A percentile compares a stretch with the other conserved stretches of the same genome.
Conservation (phyloP, 2,797 vertebrate genomes). For the Manis javanica region DNA sequence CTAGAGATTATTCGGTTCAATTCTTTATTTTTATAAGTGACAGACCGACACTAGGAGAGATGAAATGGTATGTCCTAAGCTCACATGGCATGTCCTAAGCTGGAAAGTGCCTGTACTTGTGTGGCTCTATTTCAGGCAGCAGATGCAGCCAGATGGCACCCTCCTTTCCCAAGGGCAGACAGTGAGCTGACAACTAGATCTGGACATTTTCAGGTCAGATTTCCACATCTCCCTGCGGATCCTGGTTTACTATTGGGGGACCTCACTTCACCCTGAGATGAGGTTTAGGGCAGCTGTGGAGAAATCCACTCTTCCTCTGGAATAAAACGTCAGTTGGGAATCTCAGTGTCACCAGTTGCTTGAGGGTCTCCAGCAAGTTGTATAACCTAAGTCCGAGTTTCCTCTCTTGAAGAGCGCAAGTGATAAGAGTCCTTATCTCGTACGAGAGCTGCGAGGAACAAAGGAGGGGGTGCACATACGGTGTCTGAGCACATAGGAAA, state of each 20-base stretch:
- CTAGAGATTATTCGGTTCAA: not conserved
- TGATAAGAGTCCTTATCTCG: not conserved
- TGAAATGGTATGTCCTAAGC: not conserved
- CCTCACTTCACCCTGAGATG: not conserved
- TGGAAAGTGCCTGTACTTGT: not conserved
- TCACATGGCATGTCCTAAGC: not conserved
- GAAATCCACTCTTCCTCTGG: not conserved
- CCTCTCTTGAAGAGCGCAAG: not conserved
- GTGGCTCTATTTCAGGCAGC: not conserved
- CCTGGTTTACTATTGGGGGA: not conserved
- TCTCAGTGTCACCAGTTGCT: not conserved
- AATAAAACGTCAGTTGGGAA: not conserved
- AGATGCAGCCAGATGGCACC: no score
- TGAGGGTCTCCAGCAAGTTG: not conserved
- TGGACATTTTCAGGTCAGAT: not conserved
- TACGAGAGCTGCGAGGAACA: not conserved
- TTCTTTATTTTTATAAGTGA: not conserved
- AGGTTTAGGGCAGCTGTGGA: not conserved
- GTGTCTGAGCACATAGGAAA: not conserved
- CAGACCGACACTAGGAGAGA: not conserved
- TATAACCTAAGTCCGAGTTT: not conserved
- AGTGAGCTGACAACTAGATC: fast-evolving
- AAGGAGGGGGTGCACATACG: no score
- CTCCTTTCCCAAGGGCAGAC: not conserved
- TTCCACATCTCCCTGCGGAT: not conserved